Percentiles rank a stretch among this genome's conserved stretches.
phyloP scores from a whole-genome alignment of 2,888 invertebrate species.

The Polydrusus cervinus region DNA sequence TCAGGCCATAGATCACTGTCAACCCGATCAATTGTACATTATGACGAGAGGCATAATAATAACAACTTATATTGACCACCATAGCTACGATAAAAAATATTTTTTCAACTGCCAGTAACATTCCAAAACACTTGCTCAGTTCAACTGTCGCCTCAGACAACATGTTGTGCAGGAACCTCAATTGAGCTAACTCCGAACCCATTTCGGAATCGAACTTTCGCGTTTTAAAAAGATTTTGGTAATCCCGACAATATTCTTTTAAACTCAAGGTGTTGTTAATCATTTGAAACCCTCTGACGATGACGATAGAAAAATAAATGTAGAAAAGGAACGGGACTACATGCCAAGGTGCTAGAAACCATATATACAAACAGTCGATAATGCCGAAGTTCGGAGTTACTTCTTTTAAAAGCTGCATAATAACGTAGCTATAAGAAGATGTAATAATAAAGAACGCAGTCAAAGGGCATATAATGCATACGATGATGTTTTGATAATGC shows the following conservation, averaged over 20 bases:
- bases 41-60: conserved; percentile 40
- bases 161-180: conserved; percentile 58
- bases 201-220: conserved; percentile 34
- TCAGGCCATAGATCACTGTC: conserved; percentile 41
- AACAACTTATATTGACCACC: conserved; percentile 58
- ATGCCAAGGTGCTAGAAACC: conserved; percentile 58
- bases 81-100: conserved; percentile 57
- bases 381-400: not conserved
- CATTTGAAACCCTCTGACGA: conserved; percentile 53
- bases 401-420: conserved; percentile 6
- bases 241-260: conserved; percentile 41
- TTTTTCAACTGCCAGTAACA: conserved; percentile 60
- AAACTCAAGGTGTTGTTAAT: conserved; percentile 55
- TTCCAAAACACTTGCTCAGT: conserved; percentile 59
- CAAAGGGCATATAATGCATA: conserved; percentile 18
- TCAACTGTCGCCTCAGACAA: conserved; percentile 56
- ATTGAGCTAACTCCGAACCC: conserved; percentile 50
- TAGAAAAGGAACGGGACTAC: conserved; percentile 58
- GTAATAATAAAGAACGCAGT: conserved; percentile 6
- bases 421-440: not conserved
- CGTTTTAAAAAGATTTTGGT: conserved; percentile 33
- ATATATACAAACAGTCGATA: conserved; percentile 41
- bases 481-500: conserved; percentile 3
- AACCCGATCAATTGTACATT: conserved; percentile 54
- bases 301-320: conserved; percentile 55